phyloP scores from a whole-genome alignment of 2,113 vertebrate genomes.

The Scalopus aquaticus region DNA sequence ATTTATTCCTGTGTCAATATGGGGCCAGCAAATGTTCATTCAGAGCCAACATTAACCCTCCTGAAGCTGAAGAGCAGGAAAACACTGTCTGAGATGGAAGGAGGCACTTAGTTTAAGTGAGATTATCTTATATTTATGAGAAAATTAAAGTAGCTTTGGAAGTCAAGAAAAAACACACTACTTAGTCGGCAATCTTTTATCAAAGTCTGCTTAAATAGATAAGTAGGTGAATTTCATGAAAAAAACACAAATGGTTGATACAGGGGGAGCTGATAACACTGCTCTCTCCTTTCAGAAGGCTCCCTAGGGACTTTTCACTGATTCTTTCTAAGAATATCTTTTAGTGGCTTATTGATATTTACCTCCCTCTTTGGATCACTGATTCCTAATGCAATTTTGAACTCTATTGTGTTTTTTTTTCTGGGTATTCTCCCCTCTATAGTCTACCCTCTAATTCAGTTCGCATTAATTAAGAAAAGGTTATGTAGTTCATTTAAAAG shows the following conservation, averaged over 20 bases:
- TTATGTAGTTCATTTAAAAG: not conserved
- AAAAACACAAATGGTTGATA: slow-evolving; percentile 43
- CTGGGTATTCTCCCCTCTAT: not conserved
- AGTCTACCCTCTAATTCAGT: not conserved
- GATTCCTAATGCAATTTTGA: slow-evolving; percentile 20
- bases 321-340: slow-evolving; percentile 23
- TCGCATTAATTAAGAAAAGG: slow-evolving; percentile 29
- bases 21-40: slow-evolving; percentile 83
- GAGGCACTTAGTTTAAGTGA: slow-evolving; percentile 59
- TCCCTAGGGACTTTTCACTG: slow-evolving; percentile 14
- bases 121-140: slow-evolving; percentile 69
- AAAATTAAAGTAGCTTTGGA: slow-evolving; percentile 72
- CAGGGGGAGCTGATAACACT: slow-evolving; percentile 25
- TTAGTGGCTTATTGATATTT: slow-evolving; percentile 20
- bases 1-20: slow-evolving; percentile 84
- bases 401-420: slow-evolving; percentile 3
- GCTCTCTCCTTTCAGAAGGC: slow-evolving; percentile 22
- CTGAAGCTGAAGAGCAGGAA: slow-evolving; percentile 43
- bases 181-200: slow-evolving; percentile 40
- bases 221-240: slow-evolving; percentile 35
- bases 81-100: slow-evolving; percentile 37
- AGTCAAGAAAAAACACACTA: slow-evolving; percentile 52
- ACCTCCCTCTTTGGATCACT: slow-evolving; percentile 9
- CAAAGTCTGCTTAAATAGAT: slow-evolving; percentile 57
- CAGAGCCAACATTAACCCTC: slow-evolving; percentile 65